Percentiles rank a stretch among this genome's conserved stretches.
Evolutionary conservation across 2,113 vertebrate species (phyloP).

Genomic region (Cheirogaleus medius): DNA sequence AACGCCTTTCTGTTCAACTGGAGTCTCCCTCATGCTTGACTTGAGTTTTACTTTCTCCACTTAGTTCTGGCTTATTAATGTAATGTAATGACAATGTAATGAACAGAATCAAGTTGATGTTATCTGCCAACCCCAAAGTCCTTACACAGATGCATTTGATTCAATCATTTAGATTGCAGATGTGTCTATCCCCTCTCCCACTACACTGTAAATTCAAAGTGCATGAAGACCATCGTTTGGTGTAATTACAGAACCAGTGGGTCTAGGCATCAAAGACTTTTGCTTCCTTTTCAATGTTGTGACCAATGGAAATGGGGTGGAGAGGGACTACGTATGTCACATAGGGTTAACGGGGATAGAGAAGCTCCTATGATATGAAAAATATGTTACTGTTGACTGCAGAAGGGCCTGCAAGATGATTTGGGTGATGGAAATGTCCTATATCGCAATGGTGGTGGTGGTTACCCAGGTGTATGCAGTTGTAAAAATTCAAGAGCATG

Average conservation of each 20-base stretch:
- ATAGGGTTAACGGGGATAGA: background rate
- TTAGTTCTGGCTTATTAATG: background rate
- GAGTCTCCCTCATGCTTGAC: background rate
- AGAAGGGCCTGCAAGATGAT: background rate
- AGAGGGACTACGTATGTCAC: background rate
- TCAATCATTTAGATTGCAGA: background rate
- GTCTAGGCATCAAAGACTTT: background rate
- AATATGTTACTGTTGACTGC: background rate
- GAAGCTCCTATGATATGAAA: background rate
- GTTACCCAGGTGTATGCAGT: background rate
- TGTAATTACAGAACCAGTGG: background rate
- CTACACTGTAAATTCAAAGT: background rate
- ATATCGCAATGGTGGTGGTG: background rate
- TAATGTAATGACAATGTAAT: background rate
- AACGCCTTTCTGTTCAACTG: background rate
- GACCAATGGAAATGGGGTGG: background rate
- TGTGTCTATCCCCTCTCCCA: background rate
- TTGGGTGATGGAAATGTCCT: background rate
- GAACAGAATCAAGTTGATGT: background rate
- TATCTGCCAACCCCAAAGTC: background rate
- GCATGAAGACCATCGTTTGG: background rate
- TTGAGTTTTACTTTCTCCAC: background rate
- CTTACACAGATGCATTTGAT: background rate
- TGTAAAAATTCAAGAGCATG: background rate
- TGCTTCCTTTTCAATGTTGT: background rate